Evolutionary conservation across 2,797 vertebrate genomes (phyloP).

Genomic region (Echeneis naucrates): DNA sequence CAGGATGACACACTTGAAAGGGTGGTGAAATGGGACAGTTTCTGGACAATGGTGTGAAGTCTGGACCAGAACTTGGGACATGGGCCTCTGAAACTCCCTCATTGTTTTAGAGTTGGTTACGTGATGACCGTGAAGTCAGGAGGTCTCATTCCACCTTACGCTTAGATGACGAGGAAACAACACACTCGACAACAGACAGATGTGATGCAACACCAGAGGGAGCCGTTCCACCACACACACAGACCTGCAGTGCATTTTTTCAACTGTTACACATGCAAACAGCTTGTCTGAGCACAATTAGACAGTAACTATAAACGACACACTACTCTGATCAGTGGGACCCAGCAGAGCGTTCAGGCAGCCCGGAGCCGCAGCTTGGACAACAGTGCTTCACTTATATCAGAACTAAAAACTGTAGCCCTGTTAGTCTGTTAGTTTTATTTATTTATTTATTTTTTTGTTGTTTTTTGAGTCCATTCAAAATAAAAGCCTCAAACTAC

Average conservation of each 20-base stretch:
- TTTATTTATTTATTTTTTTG: background rate
- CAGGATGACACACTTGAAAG: no score
- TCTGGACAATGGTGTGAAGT: no score
- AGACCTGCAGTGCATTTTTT: constrained; percentile 1
- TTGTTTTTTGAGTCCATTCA: constrained; percentile 9
- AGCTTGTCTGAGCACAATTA: background rate
- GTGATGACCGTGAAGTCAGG: no score
- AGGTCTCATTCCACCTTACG: no score
- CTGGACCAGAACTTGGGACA: no score
- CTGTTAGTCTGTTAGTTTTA: no score
- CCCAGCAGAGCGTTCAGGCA: background rate
- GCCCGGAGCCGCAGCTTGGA: background rate
- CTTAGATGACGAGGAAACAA: no score
- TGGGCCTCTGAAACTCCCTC: no score
- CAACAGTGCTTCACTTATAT: constrained; percentile 9
- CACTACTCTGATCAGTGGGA: background rate
- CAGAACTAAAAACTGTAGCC: background rate
- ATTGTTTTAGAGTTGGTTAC: no score
- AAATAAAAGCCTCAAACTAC: background rate
- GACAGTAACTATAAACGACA: background rate
- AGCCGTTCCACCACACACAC: background rate
- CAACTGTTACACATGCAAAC: constrained; percentile 7
- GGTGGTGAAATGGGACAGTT: no score
- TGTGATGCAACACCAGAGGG: background rate
- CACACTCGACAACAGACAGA: no score